Base-by-base conservation (phyloP, 2,888 invertebrate genomes). In the Ethmia dodecea region DNA sequence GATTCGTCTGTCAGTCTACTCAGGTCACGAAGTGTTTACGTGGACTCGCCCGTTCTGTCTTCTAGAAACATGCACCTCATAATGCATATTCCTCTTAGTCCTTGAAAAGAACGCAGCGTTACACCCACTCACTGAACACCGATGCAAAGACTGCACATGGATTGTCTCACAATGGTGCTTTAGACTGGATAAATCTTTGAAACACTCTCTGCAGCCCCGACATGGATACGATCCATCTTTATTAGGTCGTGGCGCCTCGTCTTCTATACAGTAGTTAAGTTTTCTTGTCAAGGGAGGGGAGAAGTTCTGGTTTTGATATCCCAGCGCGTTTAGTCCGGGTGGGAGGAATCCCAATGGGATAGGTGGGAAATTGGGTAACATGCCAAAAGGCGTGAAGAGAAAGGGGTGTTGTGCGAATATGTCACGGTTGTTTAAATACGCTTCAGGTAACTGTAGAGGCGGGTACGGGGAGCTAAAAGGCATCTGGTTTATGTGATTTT, bases 51-150 rank as follows among this genome's bases (percentile, higher is more conserved):
- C 77, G 22, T 76, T 79, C 50, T 79, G 71, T 47, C 80, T 62
- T 45, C 71, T 67, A 3, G 74, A 63, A 13, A 89, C 74, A 45
- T 91, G 91, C 49, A 91, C 90, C 55, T 93, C 92, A 40, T 91
- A 90, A 72, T 94, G 94, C 31, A 91, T 87, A 63, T 94, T 94
- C 42, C 94, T 88, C 48, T 92, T 91, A 45, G 93, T 93, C 50
- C 92, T 88, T 8, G 94, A 93, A 41, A 92, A 90, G 75, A 94
- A 95, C 30, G 93, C 91, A 52, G 93, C 91, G 31, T 90, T 91
- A 73, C 94, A 94, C 9, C 93, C 93, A 38, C 88, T 89, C 31
- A 93, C 86, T n/a, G 92, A 90, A 77, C 94, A 94, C 43, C 90
- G 88, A 55, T 91, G 92, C 76, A 93, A 89, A 38, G 93, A 92